Evolutionary conservation across 2,113 vertebrate species (phyloP).

Genomic region (Candoia aspera): DNA sequence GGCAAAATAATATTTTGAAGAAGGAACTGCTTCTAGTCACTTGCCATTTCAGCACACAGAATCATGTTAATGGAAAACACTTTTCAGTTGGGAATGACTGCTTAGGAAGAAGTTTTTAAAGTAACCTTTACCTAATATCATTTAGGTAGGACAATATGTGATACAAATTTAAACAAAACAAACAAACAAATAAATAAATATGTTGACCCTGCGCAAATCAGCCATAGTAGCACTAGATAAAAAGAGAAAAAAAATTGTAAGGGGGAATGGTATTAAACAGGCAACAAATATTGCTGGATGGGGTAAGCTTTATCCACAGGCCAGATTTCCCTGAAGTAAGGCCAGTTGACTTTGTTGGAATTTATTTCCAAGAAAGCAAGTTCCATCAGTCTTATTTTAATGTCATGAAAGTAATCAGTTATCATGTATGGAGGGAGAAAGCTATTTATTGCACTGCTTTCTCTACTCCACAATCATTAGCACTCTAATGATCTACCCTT

Average conservation of each 20-base stretch:
- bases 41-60: not conserved
- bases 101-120: not conserved
- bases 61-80: not conserved
- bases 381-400: not conserved
- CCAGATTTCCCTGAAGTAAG: not conserved
- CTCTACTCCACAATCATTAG: not conserved
- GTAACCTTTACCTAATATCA: not conserved
- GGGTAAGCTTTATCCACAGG: not conserved
- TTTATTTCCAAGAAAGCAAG: not conserved
- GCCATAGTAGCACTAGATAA: not conserved
- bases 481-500: not conserved
- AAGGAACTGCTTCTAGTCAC: not conserved
- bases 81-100: not conserved
- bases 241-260: not conserved
- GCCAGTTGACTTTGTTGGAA: not conserved
- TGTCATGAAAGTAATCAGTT: not conserved
- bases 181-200: no score
- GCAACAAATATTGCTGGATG: not conserved
- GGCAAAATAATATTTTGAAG: not conserved
- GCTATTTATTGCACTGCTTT: not conserved
- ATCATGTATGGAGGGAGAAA: not conserved
- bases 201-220: not conserved
- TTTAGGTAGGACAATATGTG: not conserved
- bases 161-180: no score
- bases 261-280: not conserved